These are phyloP conservation scores for Leptodirus hochenwartii DNA, from an alignment of 2,888 invertebrate species.

Conservation along the genomic window DNA sequence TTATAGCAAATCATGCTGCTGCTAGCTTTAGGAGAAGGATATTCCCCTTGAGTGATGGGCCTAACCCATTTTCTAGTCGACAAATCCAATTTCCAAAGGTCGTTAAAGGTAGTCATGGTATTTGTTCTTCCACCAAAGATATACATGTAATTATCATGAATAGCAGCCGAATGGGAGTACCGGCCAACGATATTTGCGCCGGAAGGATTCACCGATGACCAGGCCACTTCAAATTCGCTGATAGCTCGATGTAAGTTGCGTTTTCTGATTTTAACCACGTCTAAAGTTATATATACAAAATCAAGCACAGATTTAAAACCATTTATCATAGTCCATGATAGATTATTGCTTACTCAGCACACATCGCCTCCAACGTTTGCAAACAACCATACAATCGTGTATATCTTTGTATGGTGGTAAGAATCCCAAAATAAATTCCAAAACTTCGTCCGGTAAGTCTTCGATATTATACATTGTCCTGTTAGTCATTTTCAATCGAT, in stretches of 20 bases:
- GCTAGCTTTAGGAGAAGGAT: slow-evolving; percentile 92
- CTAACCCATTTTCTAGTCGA: slow-evolving; percentile 71
- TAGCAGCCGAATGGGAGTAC: slow-evolving; percentile 82
- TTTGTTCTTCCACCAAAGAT: slow-evolving; percentile 94
- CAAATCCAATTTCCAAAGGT: slow-evolving; percentile 86
- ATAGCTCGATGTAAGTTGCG: slow-evolving; percentile 61
- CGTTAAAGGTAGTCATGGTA: slow-evolving; percentile 88
- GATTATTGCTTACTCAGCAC: slow-evolving; percentile 59
- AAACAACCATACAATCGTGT: slow-evolving; percentile 70
- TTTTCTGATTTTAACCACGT: slow-evolving; percentile 57
- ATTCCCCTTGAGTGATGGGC: slow-evolving; percentile 65
- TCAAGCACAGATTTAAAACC: no score
- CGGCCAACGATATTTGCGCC: slow-evolving; percentile 71
- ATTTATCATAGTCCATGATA: no score
- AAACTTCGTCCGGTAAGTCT: slow-evolving; percentile 79
- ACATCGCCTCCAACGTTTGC: slow-evolving; percentile 69
- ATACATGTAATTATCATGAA: slow-evolving; percentile 73
- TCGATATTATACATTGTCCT: slow-evolving; percentile 28
- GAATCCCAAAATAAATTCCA: slow-evolving; percentile 79
- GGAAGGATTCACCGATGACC: slow-evolving; percentile 43
- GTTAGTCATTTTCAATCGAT: no score
- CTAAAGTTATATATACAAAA: slow-evolving; percentile 30
- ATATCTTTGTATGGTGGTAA: slow-evolving; percentile 83
- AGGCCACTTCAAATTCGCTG: slow-evolving; percentile 53
- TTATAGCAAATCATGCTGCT: slow-evolving; percentile 81